These are phyloP conservation scores for Cancer borealis DNA, from an alignment of 2,888 invertebrate species.

Conservation along the genomic window DNA sequence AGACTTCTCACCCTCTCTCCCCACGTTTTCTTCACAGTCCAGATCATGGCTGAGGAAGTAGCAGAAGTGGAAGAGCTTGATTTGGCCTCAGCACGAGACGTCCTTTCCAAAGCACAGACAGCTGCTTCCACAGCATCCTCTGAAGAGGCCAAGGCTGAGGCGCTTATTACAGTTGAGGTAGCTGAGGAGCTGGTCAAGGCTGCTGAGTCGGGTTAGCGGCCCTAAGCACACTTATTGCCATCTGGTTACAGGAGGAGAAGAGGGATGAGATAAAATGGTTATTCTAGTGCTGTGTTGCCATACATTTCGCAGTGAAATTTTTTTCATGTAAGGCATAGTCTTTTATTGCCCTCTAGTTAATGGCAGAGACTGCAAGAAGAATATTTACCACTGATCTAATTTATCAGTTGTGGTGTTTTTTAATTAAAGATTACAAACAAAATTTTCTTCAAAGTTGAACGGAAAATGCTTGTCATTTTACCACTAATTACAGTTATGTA, in stretches of 20 bases:
- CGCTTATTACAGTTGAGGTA: constrained; percentile 95
- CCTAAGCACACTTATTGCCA: not conserved
- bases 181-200: constrained; percentile 96
- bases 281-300: not conserved
- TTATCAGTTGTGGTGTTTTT: not conserved
- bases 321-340: not conserved
- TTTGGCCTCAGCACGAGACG: constrained; percentile 88
- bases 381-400: not conserved
- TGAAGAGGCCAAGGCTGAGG: constrained; percentile 93
- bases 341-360: not conserved
- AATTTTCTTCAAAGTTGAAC: not conserved
- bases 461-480: not conserved
- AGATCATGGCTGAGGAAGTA: constrained; percentile 97
- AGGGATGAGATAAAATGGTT: not conserved
- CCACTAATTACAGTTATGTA: not conserved
- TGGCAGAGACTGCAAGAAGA: not conserved
- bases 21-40: constrained; percentile 84
- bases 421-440: not conserved
- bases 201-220: constrained; percentile 71
- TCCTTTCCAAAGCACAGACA: constrained; percentile 91
- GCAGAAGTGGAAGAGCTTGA: constrained; percentile 92
- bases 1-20: not conserved
- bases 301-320: not conserved
- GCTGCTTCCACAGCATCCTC: constrained; percentile 89
- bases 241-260: not conserved